phyloP scores from a whole-genome alignment of 2,888 invertebrate species.

The Aquatica leii region DNA sequence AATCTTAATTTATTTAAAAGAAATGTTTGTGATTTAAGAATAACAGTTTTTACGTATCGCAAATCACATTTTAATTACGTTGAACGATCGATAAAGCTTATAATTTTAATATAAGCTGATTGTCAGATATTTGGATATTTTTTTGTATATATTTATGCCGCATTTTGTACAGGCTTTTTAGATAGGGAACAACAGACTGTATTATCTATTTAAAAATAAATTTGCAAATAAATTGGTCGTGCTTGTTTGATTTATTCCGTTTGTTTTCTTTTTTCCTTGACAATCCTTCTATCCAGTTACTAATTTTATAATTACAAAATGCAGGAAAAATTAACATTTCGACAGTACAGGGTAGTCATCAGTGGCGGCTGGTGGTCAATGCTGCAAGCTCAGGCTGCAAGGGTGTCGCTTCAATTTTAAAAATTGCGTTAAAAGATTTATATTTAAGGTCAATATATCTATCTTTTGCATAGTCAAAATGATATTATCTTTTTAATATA shows the following conservation, averaged over 20 bases:
- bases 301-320: too few species aligned
- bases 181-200: conserved; percentile 59
- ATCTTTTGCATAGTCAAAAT: too few species aligned
- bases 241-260: conserved; percentile 7
- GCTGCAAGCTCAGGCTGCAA: too few species aligned
- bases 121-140: conserved; percentile 49
- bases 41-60: conserved; percentile 11
- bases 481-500: too few species aligned
- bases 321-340: too few species aligned
- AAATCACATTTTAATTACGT: conserved; percentile 21
- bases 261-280: too few species aligned
- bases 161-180: conserved; percentile 60
- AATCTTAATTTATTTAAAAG: conserved; percentile 1
- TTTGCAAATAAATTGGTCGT: conserved; percentile 48
- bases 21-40: conserved; percentile 24
- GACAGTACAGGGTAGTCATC: too few species aligned
- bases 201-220: conserved; percentile 58
- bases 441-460: too few species aligned
- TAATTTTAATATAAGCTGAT: conserved; percentile 27
- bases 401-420: too few species aligned
- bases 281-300: too few species aligned
- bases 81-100: conserved; percentile 22
- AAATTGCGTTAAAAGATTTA: too few species aligned
- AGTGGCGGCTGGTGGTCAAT: too few species aligned
- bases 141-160: conserved; percentile 55